Percentiles rank a stretch among this genome's conserved stretches.
Conservation (phyloP, 2,888 invertebrate genomes). For the Acholoe squamosa region DNA sequence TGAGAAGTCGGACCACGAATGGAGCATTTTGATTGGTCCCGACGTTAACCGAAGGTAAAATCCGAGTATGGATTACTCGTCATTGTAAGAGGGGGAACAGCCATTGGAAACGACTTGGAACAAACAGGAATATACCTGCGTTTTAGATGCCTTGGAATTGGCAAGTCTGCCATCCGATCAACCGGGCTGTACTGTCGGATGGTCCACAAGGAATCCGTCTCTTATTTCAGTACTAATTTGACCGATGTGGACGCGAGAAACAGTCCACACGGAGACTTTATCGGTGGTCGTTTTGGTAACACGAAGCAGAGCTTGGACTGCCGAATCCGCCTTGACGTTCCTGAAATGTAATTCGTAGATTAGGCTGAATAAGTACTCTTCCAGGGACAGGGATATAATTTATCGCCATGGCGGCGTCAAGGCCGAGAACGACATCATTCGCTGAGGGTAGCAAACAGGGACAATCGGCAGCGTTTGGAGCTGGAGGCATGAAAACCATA, state of each 20-base stretch:
- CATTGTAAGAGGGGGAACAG: constrained; percentile 66
- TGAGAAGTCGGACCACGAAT: constrained; percentile 23
- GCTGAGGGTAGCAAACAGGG: constrained; percentile 68
- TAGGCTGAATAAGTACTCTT: constrained; percentile 45
- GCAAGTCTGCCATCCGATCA: constrained; percentile 56
- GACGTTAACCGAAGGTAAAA: constrained; percentile 59
- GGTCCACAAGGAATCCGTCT: constrained; percentile 15
- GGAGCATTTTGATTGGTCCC: constrained; percentile 64
- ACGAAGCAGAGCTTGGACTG: constrained; percentile 9
- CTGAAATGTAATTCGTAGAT: constrained; percentile 56
- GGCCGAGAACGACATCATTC: constrained; percentile 71
- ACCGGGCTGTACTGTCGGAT: constrained; percentile 9
- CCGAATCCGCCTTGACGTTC: constrained; percentile 57
- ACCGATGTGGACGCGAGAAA: not conserved
- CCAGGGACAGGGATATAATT: constrained; percentile 46
- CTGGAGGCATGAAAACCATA: constrained; percentile 67
- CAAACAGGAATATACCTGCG: constrained; percentile 55
- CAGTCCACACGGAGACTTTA: not conserved
- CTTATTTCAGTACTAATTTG: not conserved
- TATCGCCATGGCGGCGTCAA: constrained; percentile 51
- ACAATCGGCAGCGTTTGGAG: constrained; percentile 66
- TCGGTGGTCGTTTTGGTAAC: constrained; percentile 56
- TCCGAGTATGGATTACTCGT: constrained; percentile 65
- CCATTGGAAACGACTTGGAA: constrained; percentile 68
- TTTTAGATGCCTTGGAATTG: constrained; percentile 65